These are phyloP conservation scores for Menidia menidia DNA, from an alignment of 2,797 vertebrate species.

Conservation along the genomic window DNA sequence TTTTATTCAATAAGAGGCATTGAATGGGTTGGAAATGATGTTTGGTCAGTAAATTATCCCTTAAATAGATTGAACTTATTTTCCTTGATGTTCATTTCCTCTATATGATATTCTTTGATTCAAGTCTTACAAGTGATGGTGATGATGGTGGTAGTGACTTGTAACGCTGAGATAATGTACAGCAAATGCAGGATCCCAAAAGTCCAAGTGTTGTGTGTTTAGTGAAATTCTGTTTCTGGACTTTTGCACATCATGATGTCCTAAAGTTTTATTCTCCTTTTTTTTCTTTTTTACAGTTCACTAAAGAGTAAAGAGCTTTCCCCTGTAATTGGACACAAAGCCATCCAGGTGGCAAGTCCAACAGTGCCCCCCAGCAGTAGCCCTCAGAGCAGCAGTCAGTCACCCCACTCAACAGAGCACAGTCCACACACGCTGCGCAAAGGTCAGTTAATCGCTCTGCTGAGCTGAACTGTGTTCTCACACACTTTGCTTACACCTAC, in stretches of 20 bases:
- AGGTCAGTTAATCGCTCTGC: slow-evolving; percentile 77
- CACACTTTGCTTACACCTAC: too few species aligned
- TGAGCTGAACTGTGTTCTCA: background rate
- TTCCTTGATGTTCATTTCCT: background rate
- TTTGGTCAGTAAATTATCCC: background rate
- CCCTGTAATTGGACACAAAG: slow-evolving; percentile 91
- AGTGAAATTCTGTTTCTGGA: slow-evolving; percentile 1
- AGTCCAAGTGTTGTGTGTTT: background rate
- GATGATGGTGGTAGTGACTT: slow-evolving; percentile 34
- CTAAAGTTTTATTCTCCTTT: slow-evolving; percentile 41
- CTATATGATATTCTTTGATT: background rate
- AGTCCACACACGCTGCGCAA: slow-evolving; percentile 92
- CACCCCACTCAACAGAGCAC: slow-evolving; percentile 87
- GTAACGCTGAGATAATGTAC: slow-evolving; percentile 11
- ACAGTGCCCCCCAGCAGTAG: slow-evolving; percentile 79
- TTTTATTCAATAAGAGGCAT: background rate
- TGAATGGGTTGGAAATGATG: background rate
- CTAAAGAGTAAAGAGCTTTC: slow-evolving; percentile 92
- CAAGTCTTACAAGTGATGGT: slow-evolving; percentile 15
- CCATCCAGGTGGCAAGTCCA: slow-evolving; percentile 84
- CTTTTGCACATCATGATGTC: slow-evolving; percentile 41
- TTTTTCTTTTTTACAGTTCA: slow-evolving; percentile 76
- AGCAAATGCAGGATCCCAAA: slow-evolving; percentile 10
- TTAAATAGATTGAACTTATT: background rate
- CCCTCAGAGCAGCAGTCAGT: slow-evolving; percentile 83